These are phyloP conservation scores for Planiliza haematocheilus DNA, from an alignment of 2,113 vertebrate genomes.

Conservation along the genomic window DNA sequence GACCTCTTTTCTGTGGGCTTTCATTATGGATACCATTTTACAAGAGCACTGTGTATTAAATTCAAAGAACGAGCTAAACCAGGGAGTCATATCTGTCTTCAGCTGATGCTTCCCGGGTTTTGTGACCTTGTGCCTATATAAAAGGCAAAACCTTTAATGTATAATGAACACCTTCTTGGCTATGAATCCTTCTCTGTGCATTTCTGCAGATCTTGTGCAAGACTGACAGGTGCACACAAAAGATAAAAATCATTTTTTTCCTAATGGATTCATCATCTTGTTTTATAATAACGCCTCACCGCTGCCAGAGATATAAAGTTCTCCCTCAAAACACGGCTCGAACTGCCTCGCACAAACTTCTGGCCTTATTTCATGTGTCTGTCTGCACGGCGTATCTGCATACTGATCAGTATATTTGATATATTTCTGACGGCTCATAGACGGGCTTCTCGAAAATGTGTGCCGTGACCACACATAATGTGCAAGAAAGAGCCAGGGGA, in stretches of 20 bases:
- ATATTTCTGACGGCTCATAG: slow-evolving; percentile 15
- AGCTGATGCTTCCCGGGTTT: neutral
- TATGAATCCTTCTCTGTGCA: slow-evolving; percentile 7
- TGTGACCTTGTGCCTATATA: neutral
- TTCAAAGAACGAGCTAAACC: neutral
- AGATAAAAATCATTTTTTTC: slow-evolving; percentile 12
- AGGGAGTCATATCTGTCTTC: neutral
- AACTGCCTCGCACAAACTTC: slow-evolving; percentile 1
- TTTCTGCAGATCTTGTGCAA: slow-evolving; percentile 1
- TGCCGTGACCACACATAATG: slow-evolving; percentile 21
- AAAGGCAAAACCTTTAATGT: neutral
- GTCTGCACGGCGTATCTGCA: neutral
- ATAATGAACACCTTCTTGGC: neutral
- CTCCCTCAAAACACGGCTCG: slow-evolving; percentile 7
- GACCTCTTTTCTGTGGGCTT: neutral
- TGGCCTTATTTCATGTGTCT: slow-evolving; percentile 21
- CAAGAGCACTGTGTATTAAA: neutral
- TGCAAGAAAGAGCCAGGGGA: neutral
- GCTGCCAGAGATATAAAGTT: slow-evolving; percentile 8
- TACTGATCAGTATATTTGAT: slow-evolving; percentile 32
- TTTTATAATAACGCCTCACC: neutral
- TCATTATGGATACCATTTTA: neutral
- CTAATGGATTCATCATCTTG: neutral
- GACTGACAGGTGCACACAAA: slow-evolving; percentile 21
- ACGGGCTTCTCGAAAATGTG: slow-evolving; percentile 4